Base-by-base conservation (phyloP, 2,797 vertebrate genomes). In the Eospalax fontanierii region DNA sequence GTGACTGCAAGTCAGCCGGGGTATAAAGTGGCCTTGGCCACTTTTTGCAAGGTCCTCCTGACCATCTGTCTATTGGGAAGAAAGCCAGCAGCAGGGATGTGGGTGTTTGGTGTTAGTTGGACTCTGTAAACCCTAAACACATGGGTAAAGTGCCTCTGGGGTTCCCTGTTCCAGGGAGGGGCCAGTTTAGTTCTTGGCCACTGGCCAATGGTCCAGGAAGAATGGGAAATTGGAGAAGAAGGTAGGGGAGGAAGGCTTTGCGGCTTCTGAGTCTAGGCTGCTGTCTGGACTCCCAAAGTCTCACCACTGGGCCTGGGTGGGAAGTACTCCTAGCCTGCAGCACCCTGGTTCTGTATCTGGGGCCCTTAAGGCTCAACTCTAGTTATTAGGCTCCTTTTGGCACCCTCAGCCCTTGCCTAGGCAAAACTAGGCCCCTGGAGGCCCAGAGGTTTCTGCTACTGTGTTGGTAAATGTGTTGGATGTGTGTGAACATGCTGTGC, bases 351-450 rank as follows among this genome's bases (percentile, higher is more conserved):
- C 87, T 76, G 18, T 40, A 38, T 80, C 35, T 74, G 63, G 33
- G 84, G 33, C 80, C 43, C 59, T 21, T n/a, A 46, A 74, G 63
- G 57, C 83, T 95, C 65, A 63, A 10, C 15, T 19, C 38, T 65
- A 54, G 65, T 79, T 96, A 68, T 50, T 82, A 54, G 33, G 38
- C 35, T 66, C 82, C 91, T 90, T 38, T 50, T 43, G 68, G 66
- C 73, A 28, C 54, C 35, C 21, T 7, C 46, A 86, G 38, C 43
- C 40, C 59, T 82, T 83, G 79, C 24, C 57, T 89, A 35, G 66
- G 46, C 21, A 75, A 92, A 87, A 80, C 22, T 76, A 97, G 97
- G 89, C 71, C 90, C 61, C 4, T 0, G 54, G 40, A 95, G 79
- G 46, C 90, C 92, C 87, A 46, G 46, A 90, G 71, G 21, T 83